Percentiles rank a stretch among this genome's conserved stretches.
Conservation (phyloP, 2,888 invertebrate genomes). For the Drosophila barbarae region DNA sequence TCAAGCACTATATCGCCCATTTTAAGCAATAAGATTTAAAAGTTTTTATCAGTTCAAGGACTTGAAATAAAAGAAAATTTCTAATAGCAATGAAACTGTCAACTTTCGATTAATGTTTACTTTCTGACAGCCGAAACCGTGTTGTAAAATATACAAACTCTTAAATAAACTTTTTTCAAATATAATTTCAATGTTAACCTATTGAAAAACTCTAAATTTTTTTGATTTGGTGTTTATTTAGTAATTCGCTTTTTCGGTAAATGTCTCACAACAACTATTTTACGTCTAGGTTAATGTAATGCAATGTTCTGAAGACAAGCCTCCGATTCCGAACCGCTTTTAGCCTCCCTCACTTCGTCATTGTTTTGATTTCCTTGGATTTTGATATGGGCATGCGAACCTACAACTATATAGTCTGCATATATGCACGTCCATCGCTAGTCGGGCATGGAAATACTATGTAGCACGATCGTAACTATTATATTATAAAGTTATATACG, state of each 20-base stretch:
- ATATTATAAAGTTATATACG: constrained; percentile 42
- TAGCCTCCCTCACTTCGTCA: constrained; percentile 1
- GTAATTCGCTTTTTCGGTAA: constrained; percentile 51
- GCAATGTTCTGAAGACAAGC: constrained; percentile 25
- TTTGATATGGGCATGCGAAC: constrained; percentile 35
- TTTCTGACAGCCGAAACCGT: not conserved
- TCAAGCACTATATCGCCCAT: not conserved
- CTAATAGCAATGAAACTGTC: not conserved
- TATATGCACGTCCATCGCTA: constrained; percentile 36
- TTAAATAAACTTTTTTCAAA: no score
- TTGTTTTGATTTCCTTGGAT: constrained; percentile 4
- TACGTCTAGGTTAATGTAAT: constrained; percentile 58
- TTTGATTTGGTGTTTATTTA: constrained; percentile 44
- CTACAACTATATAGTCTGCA: constrained; percentile 43
- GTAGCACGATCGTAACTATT: constrained; percentile 34
- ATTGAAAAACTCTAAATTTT: constrained; percentile 6
- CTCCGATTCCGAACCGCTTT: constrained; percentile 4
- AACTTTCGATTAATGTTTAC: not conserved
- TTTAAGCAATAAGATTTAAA: not conserved
- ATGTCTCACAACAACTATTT: constrained; percentile 68
- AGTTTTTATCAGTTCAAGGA: not conserved
- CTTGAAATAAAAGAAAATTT: not conserved
- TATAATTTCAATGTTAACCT: not conserved
- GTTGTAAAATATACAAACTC: not conserved
- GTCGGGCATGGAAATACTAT: constrained; percentile 43